Evolutionary conservation across 2,113 vertebrate genomes (phyloP), one percentile per base, ranked within the genome.

Genomic region (Amblyopsis rosae): DNA sequence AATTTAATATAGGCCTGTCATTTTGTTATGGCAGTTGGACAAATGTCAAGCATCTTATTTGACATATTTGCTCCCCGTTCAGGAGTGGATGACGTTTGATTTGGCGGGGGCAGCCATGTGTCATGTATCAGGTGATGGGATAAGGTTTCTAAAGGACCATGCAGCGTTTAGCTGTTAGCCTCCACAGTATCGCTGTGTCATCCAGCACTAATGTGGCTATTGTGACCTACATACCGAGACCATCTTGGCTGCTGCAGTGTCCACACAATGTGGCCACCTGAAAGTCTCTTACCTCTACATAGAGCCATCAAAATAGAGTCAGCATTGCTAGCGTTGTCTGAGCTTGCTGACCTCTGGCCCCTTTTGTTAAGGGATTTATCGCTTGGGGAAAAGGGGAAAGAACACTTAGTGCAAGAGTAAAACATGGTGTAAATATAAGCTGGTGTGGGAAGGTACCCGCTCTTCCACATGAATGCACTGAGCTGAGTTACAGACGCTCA

Each of bases 181-280:
- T 12, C 75, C 6, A 75, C 82, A 85, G 85, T 84, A 86, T 89
- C 85, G 78, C 72, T 17, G 64, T 75, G 72, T 78, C 75, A 67
- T 41, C 69, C 82, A 17, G 73, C 62, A 76, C 81, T 90, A 90
- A 91, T 85, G 85, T 86, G 88, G 89, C 90, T 83, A 86, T 70
- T 76, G 77, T 86, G 90, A 89, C 90, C 90, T 83, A 90, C 87
- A 93, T 91, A 92, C 87, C 76, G 80, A 76, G 32, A 19, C 26
- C 26, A 26, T 26, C 26, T 26, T 26, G 26, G 26, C 26, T 26
- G 26, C 26, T 26, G 26, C 2, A 2, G 26, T 26, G 26, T 26
- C 26, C 26, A 26, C 26, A 26, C 26, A 26, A 2, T 80, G 75
- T 72, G 62, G 69, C 68, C 71, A 69, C 72, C 58, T 59, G 57